phyloP scores from a whole-genome alignment of 2,797 vertebrate genomes.

The Falco peregrinus region DNA sequence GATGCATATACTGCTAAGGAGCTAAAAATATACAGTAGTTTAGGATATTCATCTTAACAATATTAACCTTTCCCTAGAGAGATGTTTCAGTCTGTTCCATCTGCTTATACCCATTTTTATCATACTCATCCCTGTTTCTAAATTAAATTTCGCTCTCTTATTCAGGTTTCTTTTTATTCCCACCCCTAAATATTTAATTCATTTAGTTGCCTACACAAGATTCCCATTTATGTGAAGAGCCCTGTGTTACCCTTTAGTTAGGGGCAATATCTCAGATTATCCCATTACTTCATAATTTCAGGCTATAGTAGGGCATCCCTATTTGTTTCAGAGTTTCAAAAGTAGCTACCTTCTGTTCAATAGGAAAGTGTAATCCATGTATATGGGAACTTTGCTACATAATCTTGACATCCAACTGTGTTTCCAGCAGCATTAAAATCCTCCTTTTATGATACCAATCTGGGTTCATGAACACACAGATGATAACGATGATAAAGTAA shows the following conservation, averaged over 20 bases:
- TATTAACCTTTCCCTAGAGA: conserved; percentile 30
- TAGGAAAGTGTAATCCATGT: not conserved
- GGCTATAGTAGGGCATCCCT: not conserved
- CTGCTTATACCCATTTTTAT: conserved; percentile 44
- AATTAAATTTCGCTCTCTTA: conserved; percentile 25
- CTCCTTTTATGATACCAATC: not conserved
- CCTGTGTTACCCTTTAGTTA: not conserved
- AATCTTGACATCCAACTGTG: not conserved
- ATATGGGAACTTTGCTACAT: not conserved
- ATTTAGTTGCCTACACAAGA: not conserved
- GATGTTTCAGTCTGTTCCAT: conserved; percentile 32
- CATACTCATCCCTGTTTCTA: not conserved
- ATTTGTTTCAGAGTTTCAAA: conserved; percentile 3
- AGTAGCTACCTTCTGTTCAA: not conserved
- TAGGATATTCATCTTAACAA: conserved; percentile 24
- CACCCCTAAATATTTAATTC: conserved; percentile 12
- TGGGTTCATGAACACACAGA: not conserved
- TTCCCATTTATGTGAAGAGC: not conserved
- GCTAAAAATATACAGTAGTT: conserved; percentile 30
- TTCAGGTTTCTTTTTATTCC: conserved; percentile 4
- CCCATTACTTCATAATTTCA: not conserved
- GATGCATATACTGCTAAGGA: not conserved
- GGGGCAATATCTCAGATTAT: not conserved
- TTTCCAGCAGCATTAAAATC: not conserved
- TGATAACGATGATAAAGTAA: not conserved